Percentiles rank a stretch among this genome's conserved stretches.
phyloP scores from a whole-genome alignment of 1,140 invertebrate genomes.

The Acyrthosiphon pisum region DNA sequence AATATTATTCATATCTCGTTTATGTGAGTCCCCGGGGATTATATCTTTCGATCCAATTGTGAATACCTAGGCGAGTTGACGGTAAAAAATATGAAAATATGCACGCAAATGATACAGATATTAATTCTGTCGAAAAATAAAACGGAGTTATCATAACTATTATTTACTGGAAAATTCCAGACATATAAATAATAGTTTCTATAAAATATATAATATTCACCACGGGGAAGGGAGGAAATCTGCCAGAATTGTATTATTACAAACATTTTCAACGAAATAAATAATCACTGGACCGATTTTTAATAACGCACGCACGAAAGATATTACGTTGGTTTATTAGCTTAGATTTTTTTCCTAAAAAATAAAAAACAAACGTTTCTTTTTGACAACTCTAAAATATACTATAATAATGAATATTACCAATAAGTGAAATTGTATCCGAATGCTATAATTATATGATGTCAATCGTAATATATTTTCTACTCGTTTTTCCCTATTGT shows the following conservation, averaged over 20 bases:
- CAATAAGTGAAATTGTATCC: not conserved
- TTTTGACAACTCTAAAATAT: slow-evolving; percentile 1
- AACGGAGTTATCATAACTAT: not conserved
- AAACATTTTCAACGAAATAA: not conserved
- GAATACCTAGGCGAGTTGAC: not conserved
- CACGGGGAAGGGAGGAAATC: not conserved
- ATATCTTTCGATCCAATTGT: not conserved
- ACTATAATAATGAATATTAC: not conserved
- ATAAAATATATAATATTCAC: not conserved
- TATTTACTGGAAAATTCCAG: not conserved
- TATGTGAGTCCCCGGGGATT: not conserved
- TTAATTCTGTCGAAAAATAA: not conserved
- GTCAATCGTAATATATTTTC: not conserved
- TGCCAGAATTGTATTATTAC: not conserved
- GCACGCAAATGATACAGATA: not conserved
- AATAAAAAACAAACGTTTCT: not conserved
- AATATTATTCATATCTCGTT: not conserved
- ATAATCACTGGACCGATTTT: not conserved
- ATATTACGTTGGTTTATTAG: not conserved
- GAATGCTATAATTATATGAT: not conserved
- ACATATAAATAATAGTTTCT: not conserved
- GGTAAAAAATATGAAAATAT: not conserved
- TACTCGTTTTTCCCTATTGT: not conserved
- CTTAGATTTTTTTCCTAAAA: not conserved
- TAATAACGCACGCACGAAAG: not conserved